Conservation (phyloP, 1,140 invertebrate species). For the Theocolax elegans region DNA sequence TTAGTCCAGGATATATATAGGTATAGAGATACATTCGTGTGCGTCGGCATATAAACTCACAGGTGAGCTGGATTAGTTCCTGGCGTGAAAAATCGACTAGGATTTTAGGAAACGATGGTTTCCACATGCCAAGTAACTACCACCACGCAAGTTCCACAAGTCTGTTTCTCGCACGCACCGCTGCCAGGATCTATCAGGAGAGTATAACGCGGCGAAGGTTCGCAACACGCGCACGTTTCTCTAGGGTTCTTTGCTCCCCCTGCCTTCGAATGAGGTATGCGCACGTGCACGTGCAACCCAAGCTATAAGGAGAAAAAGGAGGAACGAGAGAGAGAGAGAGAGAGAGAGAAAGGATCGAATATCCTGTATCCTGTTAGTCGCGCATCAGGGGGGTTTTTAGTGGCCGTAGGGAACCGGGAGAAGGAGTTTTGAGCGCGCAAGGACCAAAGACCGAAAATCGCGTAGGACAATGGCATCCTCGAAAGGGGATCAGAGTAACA, state of each 20-base stretch:
- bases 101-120: constrained; percentile 23
- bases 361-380: constrained; percentile 12
- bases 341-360: constrained; percentile 34
- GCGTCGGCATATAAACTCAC: too few species aligned
- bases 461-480: constrained; percentile 62
- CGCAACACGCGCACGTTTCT: background rate
- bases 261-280: background rate
- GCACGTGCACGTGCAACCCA: background rate
- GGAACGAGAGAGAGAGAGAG: constrained; percentile 16
- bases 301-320: constrained; percentile 24
- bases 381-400: background rate
- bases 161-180: constrained; percentile 54
- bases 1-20: too few species aligned
- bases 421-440: constrained; percentile 33
- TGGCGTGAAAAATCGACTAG: constrained; percentile 32
- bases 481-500: constrained; percentile 60
- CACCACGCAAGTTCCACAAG: constrained; percentile 9
- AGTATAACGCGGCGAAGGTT: constrained; percentile 45
- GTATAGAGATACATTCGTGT: too few species aligned
- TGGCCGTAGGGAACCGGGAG: background rate
- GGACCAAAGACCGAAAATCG: constrained; percentile 45
- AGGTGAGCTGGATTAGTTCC: too few species aligned
- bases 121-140: background rate
- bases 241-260: background rate
- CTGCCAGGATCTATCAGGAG: constrained; percentile 62